Percentiles rank a stretch among this genome's conserved stretches.
phyloP scores from a whole-genome alignment of 2,797 vertebrate species.

The Artibeus lituratus region DNA sequence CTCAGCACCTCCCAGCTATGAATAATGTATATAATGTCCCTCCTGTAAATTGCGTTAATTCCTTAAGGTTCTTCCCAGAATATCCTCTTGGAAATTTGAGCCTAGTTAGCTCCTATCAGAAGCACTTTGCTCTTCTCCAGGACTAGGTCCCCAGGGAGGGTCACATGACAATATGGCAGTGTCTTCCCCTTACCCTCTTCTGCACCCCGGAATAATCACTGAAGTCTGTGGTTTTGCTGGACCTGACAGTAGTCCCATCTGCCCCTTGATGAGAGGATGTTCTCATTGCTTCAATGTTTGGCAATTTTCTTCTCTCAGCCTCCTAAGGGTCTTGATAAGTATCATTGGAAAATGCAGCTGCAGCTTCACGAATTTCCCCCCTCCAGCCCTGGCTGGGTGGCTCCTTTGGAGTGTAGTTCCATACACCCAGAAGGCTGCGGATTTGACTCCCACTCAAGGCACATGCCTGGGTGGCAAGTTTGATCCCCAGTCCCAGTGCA shows the following conservation, averaged over 20 bases:
- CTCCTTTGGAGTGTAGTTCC: too few species aligned
- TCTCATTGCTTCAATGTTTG: neutral
- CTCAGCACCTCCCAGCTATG: neutral
- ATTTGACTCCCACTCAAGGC: too few species aligned
- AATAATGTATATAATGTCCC: neutral
- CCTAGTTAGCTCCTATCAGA: neutral
- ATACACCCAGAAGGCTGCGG: too few species aligned
- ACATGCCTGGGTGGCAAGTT: too few species aligned
- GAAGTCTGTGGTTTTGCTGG: neutral
- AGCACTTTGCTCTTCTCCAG: neutral
- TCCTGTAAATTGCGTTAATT: neutral
- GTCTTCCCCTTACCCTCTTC: neutral
- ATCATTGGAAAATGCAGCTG: neutral
- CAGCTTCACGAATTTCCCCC: neutral
- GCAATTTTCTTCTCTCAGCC: neutral
- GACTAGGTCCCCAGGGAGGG: neutral
- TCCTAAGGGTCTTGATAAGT: neutral
- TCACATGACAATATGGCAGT: neutral
- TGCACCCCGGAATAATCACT: neutral
- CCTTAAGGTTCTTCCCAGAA: neutral
- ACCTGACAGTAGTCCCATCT: neutral
- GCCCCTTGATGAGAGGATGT: neutral
- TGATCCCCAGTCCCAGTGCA: too few species aligned
- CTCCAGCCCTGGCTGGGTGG: neutral
- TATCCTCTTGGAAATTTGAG: neutral